These are phyloP conservation scores for Acropora yongei DNA, from an alignment of 64 coral and sea anemone genomes.

Conservation along the genomic window DNA sequence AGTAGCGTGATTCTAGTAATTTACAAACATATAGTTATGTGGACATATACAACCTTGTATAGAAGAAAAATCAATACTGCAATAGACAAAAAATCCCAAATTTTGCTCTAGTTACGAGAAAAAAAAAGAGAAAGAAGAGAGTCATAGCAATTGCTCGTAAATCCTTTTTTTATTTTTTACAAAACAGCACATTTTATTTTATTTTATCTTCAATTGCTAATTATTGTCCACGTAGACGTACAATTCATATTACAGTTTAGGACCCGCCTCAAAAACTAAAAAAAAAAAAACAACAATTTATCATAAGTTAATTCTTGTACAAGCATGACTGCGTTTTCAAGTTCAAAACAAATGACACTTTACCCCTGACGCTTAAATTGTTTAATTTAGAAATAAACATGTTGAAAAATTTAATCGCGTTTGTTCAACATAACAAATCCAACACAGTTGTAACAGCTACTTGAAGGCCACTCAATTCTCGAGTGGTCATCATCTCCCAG, in stretches of 20 bases:
- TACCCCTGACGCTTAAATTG: not conserved
- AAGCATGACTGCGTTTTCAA: not conserved
- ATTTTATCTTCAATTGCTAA: too few species aligned
- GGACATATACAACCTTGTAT: too few species aligned
- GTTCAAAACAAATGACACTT: not conserved
- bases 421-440: not conserved
- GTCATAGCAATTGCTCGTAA: too few species aligned
- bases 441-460: not conserved
- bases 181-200: too few species aligned
- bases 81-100: not conserved
- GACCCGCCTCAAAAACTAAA: too few species aligned
- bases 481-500: not conserved
- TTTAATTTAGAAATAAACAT: constrained; percentile 11
- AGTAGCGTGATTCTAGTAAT: too few species aligned
- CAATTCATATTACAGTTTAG: too few species aligned
- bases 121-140: too few species aligned
- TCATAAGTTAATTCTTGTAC: not conserved
- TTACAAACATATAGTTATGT: too few species aligned
- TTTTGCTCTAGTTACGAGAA: not conserved
- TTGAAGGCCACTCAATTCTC: not conserved
- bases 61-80: not conserved
- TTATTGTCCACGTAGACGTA: too few species aligned
- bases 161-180: too few species aligned
- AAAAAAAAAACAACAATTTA: too few species aligned
- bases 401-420: constrained; percentile 28